phyloP scores from a whole-genome alignment of 2,888 invertebrate species.

The Aphidius colemani region DNA sequence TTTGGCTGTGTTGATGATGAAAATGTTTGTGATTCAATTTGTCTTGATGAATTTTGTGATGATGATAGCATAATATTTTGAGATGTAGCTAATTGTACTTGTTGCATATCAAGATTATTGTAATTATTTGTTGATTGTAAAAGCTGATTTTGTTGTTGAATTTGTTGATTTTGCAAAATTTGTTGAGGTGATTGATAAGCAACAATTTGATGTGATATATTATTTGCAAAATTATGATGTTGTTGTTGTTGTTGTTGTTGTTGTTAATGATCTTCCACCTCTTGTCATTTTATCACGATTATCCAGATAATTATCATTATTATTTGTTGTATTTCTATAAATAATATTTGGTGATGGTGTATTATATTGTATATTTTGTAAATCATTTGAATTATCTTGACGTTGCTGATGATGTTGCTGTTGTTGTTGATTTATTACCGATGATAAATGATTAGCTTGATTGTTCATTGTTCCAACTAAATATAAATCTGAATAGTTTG shows the following conservation, averaged over 20 bases:
- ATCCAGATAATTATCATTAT: constrained; percentile 40
- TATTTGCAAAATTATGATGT: no score
- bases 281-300: constrained; percentile 43
- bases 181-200: constrained; percentile 40
- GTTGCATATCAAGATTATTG: constrained; percentile 45
- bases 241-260: constrained; percentile 44
- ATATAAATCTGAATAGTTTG: constrained; percentile 54
- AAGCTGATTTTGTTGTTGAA: constrained; percentile 2
- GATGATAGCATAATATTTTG: constrained; percentile 29
- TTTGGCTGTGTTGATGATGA: constrained; percentile 41
- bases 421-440: constrained; percentile 24
- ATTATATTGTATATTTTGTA: constrained; percentile 56
- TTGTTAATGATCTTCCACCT: constrained; percentile 39
- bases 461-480: constrained; percentile 54
- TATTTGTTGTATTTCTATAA: constrained; percentile 34
- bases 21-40: constrained; percentile 37
- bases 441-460: constrained; percentile 3
- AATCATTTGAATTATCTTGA: constrained; percentile 38
- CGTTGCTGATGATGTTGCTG: constrained; percentile 44
- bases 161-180: no score
- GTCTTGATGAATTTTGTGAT: constrained; percentile 36
- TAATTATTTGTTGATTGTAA: neutral
- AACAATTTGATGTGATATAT: constrained; percentile 39
- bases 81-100: constrained; percentile 43
- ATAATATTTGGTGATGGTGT: constrained; percentile 26